Conservation (phyloP, 2,888 invertebrate genomes). For the Gortyna flavago region DNA sequence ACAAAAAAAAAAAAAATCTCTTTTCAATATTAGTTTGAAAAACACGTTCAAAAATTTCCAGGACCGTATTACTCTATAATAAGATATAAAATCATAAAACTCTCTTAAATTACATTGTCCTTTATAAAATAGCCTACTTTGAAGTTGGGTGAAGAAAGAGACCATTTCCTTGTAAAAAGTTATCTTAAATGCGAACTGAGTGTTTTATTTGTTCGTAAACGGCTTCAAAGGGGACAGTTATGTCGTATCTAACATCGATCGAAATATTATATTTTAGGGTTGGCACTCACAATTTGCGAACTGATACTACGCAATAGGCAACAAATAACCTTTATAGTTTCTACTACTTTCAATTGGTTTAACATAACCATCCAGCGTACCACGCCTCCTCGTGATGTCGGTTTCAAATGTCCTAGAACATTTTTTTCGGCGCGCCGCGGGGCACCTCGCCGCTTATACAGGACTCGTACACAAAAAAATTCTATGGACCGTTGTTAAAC, state of each 20-base stretch:
- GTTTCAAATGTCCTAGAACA: no score
- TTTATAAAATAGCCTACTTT: constrained; percentile 43
- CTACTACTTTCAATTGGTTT: neutral
- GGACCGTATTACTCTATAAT: constrained; percentile 17
- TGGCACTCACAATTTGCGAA: neutral
- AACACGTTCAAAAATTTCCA: constrained; percentile 3
- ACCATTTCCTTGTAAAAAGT: constrained; percentile 52
- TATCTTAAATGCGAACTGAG: constrained; percentile 56
- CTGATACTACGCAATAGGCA: neutral
- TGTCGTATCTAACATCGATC: constrained; percentile 39
- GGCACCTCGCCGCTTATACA: no score
- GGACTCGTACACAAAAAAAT: no score
- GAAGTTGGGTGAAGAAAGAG: constrained; percentile 26
- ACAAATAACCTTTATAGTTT: no score
- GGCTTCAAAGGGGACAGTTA: constrained; percentile 47
- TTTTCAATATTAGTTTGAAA: neutral
- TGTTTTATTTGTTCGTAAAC: constrained; percentile 60
- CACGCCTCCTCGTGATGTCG: no score
- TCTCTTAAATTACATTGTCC: constrained; percentile 40
- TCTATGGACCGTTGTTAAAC: no score
- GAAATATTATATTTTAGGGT: constrained; percentile 37
- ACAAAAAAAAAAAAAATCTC: neutral
- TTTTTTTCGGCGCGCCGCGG: no score
- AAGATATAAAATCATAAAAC: constrained; percentile 29
- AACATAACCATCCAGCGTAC: no score